phyloP scores from a whole-genome alignment of 2,113 vertebrate genomes.

The Hystrix brachyura region DNA sequence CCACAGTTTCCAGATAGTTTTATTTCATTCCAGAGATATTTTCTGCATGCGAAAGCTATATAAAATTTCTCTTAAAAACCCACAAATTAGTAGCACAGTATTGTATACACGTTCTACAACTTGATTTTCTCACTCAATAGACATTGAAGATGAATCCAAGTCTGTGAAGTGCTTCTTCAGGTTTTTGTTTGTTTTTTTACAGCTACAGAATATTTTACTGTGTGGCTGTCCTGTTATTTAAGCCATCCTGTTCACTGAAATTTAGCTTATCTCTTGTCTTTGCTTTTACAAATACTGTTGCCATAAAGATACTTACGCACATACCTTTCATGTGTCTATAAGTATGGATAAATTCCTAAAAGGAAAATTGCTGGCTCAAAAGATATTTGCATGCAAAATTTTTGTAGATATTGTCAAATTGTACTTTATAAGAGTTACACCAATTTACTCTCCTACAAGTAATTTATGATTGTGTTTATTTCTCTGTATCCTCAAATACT shows the following conservation, averaged over 20 bases:
- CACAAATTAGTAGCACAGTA: background rate
- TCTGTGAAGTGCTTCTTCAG: background rate
- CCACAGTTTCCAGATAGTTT: background rate
- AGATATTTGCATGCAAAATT: background rate
- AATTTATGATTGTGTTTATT: background rate
- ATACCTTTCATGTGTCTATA: background rate
- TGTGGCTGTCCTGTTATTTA: background rate
- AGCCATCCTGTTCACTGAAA: background rate
- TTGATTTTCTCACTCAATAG: background rate
- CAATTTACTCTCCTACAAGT: background rate
- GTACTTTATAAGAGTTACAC: background rate
- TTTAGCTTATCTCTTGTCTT: background rate
- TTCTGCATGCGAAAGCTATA: background rate
- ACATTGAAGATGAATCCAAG: background rate
- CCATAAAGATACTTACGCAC: background rate
- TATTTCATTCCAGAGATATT: background rate
- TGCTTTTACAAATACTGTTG: background rate
- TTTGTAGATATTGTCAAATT: background rate
- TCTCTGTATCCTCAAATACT: background rate
- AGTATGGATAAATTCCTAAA: background rate
- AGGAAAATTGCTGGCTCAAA: conserved; percentile 5
- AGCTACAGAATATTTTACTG: background rate
- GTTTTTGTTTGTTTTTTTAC: background rate
- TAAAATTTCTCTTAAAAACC: background rate
- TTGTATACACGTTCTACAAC: background rate